Base-by-base conservation (phyloP, 2,113 vertebrate species). In the Antechinus stuartii region DNA sequence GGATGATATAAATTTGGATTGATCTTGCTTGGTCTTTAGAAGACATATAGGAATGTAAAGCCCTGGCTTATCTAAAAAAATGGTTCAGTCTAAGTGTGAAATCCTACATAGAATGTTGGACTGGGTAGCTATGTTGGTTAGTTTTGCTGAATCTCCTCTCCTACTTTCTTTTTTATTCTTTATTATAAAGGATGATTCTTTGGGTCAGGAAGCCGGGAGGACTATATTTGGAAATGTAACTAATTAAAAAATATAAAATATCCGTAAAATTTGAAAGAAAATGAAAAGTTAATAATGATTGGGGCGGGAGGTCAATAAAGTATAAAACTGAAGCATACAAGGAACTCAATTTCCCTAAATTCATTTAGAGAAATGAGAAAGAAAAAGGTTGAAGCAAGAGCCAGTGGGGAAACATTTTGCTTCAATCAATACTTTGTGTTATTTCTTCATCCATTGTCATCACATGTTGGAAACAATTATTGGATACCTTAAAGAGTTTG, bases 361-460 rank as follows among this genome's bases (percentile, higher is more conserved):
- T 52, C 7, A 61, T 42, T 96, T 35, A 89, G 91, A 92, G 35
- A 57, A 94, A 93, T 25, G 52, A 95, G 92, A 93, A 94, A 52
- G 89, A 76, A 27, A 53, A 91, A 23, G 47, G 0, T 56, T 68
- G 30, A 10, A 0, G 35, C 16, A 4, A 30, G 14, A 14, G 30
- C 61, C 61, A 68, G 14, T 84, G n/a, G 91, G 61, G 89, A 56
- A 19, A 42, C 50, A 35, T 49, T 2, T 54, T 68, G 27, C 19
- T 76, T 91, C 54, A 12, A 47, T 50, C 52, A 12, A 47, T 50
- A 57, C 14, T 16, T 42, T 84, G 54, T 23, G 24, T 23, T 68
- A 93, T 92, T 61, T 90, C 89, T 35, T 50, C 52, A 76, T 92
- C 56, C 47, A 42, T 46, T 95, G 14, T 10, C 57, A 92, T 92